Percentiles rank a stretch among this genome's conserved stretches.
Evolutionary conservation across 2,113 vertebrate species (phyloP).

Genomic region (Micromys minutus): DNA sequence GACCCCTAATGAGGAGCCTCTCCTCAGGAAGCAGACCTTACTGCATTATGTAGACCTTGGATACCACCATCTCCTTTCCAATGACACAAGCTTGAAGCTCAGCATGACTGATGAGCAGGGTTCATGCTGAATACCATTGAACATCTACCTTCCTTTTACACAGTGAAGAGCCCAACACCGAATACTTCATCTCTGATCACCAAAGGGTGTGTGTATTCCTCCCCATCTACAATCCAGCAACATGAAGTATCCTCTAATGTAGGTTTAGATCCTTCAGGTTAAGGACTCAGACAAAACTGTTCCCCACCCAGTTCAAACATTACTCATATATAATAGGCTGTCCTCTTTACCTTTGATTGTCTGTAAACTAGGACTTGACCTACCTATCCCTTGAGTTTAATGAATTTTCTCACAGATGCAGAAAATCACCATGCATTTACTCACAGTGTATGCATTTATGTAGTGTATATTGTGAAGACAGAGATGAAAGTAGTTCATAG

Average conservation of each 20-base stretch:
- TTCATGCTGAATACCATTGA: background rate
- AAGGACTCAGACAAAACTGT: background rate
- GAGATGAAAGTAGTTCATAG: background rate
- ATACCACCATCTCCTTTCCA: conserved; percentile 32
- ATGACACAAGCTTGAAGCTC: background rate
- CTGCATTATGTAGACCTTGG: conserved; percentile 24
- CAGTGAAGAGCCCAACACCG: background rate
- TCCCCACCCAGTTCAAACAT: background rate
- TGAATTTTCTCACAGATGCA: background rate
- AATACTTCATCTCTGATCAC: background rate
- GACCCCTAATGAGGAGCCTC: background rate
- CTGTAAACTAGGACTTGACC: background rate
- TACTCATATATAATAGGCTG: background rate
- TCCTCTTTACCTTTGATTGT: background rate
- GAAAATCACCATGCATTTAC: background rate
- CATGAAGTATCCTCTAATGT: background rate
- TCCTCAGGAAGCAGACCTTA: background rate
- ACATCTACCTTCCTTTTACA: background rate
- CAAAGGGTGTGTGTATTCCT: background rate
- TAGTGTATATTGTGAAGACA: background rate
- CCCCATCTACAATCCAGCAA: background rate
- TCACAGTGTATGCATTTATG: background rate
- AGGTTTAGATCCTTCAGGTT: background rate
- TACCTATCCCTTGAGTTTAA: background rate
- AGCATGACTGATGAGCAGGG: background rate